These are phyloP conservation scores for Rhinoptilus africanus DNA, from an alignment of 2,113 vertebrate species.

Conservation along the genomic window DNA sequence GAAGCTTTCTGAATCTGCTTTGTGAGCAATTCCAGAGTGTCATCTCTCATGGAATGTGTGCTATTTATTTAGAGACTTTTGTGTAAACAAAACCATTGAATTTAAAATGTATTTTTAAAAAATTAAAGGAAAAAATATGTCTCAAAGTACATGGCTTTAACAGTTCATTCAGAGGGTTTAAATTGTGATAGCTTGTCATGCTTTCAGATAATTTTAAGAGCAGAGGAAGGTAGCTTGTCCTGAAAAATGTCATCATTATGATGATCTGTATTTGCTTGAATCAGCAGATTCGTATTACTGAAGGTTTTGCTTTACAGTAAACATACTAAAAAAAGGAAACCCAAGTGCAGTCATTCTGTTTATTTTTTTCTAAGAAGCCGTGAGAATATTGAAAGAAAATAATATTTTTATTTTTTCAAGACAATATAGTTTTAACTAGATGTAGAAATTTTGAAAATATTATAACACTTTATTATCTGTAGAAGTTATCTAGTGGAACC, in stretches of 20 bases:
- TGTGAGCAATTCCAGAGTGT: neutral
- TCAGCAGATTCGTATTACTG: neutral
- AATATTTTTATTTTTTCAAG: neutral
- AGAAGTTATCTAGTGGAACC: neutral
- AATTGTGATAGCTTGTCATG: neutral
- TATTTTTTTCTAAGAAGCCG: neutral
- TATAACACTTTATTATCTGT: neutral
- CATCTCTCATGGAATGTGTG: neutral
- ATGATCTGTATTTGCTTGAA: neutral
- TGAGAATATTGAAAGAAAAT: neutral
- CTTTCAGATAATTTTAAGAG: neutral
- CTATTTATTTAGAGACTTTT: neutral
- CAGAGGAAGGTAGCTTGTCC: neutral
- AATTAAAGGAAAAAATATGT: neutral
- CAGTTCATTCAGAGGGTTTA: neutral
- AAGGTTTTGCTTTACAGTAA: neutral
- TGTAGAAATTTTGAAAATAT: neutral
- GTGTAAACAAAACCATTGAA: neutral
- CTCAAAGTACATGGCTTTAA: neutral
- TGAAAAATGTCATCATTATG: neutral
- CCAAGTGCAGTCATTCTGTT: neutral
- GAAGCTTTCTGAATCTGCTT: neutral
- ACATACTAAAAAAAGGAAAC: neutral
- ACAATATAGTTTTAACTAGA: neutral
- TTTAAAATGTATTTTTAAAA: neutral